Conservation (phyloP, 2,888 invertebrate species). For the Scaptomyza cyrtandrae region DNA sequence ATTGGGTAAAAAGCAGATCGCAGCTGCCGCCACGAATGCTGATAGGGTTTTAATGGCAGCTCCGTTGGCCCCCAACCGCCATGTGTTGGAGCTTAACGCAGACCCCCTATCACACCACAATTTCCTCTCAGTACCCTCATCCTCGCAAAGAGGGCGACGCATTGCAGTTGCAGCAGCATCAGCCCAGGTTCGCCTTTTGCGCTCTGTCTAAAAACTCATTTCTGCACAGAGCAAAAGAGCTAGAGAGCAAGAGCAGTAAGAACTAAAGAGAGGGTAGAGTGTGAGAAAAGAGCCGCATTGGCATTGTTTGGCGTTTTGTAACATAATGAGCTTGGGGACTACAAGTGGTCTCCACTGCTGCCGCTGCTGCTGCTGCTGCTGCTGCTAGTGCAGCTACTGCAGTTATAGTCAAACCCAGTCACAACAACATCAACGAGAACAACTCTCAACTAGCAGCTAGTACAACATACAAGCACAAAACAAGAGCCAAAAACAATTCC, state of each 20-base stretch:
- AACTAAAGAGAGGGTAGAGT: slow-evolving; percentile 2
- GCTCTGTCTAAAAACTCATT: slow-evolving; percentile 73
- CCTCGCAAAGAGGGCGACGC: slow-evolving; percentile 39
- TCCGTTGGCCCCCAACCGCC: slow-evolving; percentile 40
- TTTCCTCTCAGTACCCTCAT: slow-evolving; percentile 4
- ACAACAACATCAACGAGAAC: slow-evolving; percentile 24
- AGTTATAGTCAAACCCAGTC: slow-evolving; percentile 30
- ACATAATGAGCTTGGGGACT: slow-evolving; percentile 82
- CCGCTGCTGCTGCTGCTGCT: slow-evolving; percentile 46
- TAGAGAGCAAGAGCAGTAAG: slow-evolving; percentile 8
- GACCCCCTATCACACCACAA: background rate
- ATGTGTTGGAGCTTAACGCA: slow-evolving; percentile 31
- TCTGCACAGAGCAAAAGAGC: slow-evolving; percentile 36
- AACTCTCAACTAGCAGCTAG: slow-evolving; percentile 38
- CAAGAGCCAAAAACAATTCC: slow-evolving; percentile 74
- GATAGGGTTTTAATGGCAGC: slow-evolving; percentile 77
- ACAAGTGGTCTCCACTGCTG: slow-evolving; percentile 72
- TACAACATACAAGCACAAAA: slow-evolving; percentile 41
- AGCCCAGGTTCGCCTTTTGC: slow-evolving; percentile 72
- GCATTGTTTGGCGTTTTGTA: slow-evolving; percentile 81
- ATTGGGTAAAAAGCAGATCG: slow-evolving; percentile 39
- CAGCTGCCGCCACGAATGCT: slow-evolving; percentile 75
- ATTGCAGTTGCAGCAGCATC: slow-evolving; percentile 61
- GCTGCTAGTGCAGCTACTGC: slow-evolving; percentile 41
- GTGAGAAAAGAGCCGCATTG: slow-evolving; percentile 53